Evolutionary conservation across 2,888 invertebrate genomes (phyloP), one percentile per base, ranked within the genome.

Genomic region (Lamellibrachia satsuma): DNA sequence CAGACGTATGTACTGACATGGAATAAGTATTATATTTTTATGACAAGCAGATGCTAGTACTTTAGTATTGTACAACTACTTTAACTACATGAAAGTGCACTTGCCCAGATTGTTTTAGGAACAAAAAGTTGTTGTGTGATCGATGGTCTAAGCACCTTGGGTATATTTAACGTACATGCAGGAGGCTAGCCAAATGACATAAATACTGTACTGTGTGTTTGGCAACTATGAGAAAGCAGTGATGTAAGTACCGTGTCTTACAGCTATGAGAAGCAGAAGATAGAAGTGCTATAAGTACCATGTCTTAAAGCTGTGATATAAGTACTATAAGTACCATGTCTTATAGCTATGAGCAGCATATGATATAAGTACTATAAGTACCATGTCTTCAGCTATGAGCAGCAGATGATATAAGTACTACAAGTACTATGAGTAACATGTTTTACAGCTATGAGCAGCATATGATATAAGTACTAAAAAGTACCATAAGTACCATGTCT

Each of bases 261-360:
- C 91, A 96, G 96, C 93, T 96, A 96, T 94, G 96, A 96, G 94
- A 96, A 96, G 93, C 96, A 96, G 93, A 92, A 96, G 75, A 39
- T 39, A 39, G 39, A 39, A 39, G 75, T 22, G n/a, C 75, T n/a
- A 75, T 22, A 22, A 75, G 75, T 75, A 75, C 75, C 22, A 57
- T 8, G 15, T 15, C 57, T 57, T 15, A 57, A 8, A 57, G 57
- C 57, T 57, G 9, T 57, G 9, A 57, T 57, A 8, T 3, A 57
- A 57, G 57, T 75, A 75, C 75, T 22, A n/a, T 57, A 15, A 57
- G 75, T 75, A 75, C 75, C 22, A 75, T 75, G 22, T 75, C 22
- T 75, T 15, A 11, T 22, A 75, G 75, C 75, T 4, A 60, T 60
- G 60, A 60, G 60, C 11, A 60, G 60, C 22, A 60, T 22, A 39